Evolutionary conservation across 30 jellyfish, hydroid and myxozoan genomes (phyloP), one percentile per base, ranked within the genome.

Genomic region (Hydra vulgaris): DNA sequence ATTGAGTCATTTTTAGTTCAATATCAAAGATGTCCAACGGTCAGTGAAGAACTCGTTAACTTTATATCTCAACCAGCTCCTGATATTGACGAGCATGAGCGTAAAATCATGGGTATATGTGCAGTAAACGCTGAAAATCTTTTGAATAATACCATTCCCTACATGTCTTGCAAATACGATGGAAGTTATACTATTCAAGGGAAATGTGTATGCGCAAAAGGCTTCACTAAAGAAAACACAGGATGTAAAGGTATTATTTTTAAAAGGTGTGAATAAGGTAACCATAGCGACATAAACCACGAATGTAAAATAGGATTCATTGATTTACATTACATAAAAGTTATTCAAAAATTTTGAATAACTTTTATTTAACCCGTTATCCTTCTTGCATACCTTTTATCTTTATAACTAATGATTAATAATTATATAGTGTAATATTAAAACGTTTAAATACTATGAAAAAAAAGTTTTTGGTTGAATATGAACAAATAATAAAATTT

Each of bases 21-120:
- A 19, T 89, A 89, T 72, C 18, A 19, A 18, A 23, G 26, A 0
- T 89, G 96, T 73, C 96, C 92, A 0, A 21, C 81, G n/a, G 25
- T 16, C 22, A 81, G 84, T 26, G 90, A 86, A 7, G 80, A 80
- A 25, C 76, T 79, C 15, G 84, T 54, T 19, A 53, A 76, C 53
- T 76, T 76, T 54, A 25, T n/a, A 25, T 19, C 78, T 25, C 18
- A 40, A 76, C 25, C 84, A 25, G 84, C 84, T 19, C 84, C 84
- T 7, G 74, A 76, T 76, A 7, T 19, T 23, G 20, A 25, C 20
- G 74, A 52, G 20, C 23, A 54, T 18, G 7, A 8, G 18, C 40
- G 18, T 12, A 21, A 54, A 54, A 76, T 76, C 20, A 40, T 27
- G 23, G 84, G 84, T 21, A 52, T 27, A 76, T 76, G 84, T 54